Percentiles rank a stretch among this genome's conserved stretches.
These are phyloP conservation scores for Dasyprocta punctata DNA, from an alignment of 2,113 vertebrate genomes.

Conservation along the genomic window DNA sequence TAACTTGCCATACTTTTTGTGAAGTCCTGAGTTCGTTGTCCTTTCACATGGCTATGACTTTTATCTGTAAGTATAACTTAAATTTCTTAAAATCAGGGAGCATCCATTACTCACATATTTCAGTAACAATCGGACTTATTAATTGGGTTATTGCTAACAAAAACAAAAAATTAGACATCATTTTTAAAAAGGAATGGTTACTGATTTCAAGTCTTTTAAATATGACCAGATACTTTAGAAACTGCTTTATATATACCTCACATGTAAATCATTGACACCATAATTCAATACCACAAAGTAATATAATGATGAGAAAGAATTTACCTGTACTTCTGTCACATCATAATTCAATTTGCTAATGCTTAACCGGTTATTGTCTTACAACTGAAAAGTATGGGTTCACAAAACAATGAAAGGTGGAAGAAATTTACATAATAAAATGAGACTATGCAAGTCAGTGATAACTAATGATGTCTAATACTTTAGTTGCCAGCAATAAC, in stretches of 20 bases:
- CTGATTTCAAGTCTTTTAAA: not conserved
- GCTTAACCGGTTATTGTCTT: constrained; percentile 19
- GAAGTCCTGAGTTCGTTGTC: not conserved
- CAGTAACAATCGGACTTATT: not conserved
- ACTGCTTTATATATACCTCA: not conserved
- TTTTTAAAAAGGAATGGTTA: not conserved
- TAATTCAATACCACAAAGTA: not conserved
- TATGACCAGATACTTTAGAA: not conserved
- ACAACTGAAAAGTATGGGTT: not conserved
- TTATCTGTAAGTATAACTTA: not conserved
- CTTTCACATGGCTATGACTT: not conserved
- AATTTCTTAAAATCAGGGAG: not conserved
- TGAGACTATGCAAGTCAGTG: not conserved
- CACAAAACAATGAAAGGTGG: constrained; percentile 26
- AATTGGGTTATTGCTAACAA: not conserved
- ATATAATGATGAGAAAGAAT: not conserved
- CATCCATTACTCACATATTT: not conserved
- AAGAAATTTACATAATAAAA: not conserved
- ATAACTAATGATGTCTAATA: not conserved
- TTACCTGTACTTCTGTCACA: not conserved
- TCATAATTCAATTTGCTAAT: not conserved
- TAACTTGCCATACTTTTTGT: not conserved
- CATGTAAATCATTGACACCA: not conserved
- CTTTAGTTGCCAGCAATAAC: not conserved
- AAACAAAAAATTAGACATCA: not conserved